phyloP scores from a whole-genome alignment of 2,888 invertebrate species.

The Rapana venosa region DNA sequence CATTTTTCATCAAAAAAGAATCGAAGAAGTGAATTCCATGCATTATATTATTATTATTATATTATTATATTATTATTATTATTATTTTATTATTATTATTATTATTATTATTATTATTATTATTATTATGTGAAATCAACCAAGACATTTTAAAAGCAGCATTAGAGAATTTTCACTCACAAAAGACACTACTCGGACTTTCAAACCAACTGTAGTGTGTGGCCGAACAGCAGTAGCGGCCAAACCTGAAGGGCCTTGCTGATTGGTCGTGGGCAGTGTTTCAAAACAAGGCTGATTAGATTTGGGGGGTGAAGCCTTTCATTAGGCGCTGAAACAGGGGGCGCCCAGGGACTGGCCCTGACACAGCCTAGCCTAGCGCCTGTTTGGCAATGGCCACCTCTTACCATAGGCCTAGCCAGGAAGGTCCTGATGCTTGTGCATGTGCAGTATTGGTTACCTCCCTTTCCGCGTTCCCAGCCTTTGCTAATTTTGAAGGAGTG shows the following conservation, averaged over 20 bases:
- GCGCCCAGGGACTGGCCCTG: background rate
- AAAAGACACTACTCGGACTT: no score
- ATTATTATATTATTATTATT: no score
- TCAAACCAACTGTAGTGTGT: no score
- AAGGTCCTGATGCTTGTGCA: background rate
- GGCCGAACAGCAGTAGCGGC: background rate
- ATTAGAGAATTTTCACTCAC: no score
- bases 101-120: no score
- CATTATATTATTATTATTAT: no score
- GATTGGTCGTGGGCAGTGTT: background rate
- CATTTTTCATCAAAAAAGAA: no score
- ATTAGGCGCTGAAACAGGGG: background rate
- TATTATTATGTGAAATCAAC: no score
- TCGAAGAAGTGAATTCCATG: no score
- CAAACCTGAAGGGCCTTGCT: background rate
- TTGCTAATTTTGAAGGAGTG: background rate
- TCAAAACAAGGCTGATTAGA: slow-evolving; percentile 19
- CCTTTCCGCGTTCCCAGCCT: background rate
- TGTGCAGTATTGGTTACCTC: background rate
- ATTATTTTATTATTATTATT: no score
- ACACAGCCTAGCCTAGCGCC: background rate
- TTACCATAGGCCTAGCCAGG: background rate
- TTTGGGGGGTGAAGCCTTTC: slow-evolving; percentile 1
- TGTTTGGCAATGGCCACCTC: background rate
- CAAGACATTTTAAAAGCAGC: no score